These are phyloP conservation scores for Danio aesculapii DNA, from an alignment of 2,797 vertebrate genomes.

Conservation along the genomic window DNA sequence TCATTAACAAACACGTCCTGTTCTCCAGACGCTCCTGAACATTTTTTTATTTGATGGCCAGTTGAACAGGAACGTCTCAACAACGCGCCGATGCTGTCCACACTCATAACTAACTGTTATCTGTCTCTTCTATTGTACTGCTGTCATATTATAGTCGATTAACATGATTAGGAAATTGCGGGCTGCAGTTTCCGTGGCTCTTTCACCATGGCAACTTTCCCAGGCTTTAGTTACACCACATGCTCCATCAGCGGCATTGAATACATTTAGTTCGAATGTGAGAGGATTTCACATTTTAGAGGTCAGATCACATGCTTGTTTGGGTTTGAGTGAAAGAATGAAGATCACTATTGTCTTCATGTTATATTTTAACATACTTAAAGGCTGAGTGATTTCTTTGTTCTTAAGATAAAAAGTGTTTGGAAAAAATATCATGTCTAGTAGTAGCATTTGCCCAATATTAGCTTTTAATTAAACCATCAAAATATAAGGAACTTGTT, in stretches of 20 bases:
- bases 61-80: not conserved
- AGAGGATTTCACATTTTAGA: conserved; percentile 18
- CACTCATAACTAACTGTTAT: conserved; percentile 41
- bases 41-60: not conserved
- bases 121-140: conserved; percentile 50
- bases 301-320: conserved; percentile 1
- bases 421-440: no score
- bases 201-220: conserved; percentile 41
- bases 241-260: conserved; percentile 20
- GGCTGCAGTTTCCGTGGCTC: conserved; percentile 36
- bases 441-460: no score
- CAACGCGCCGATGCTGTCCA: not conserved
- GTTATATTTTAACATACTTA: conserved; percentile 7
- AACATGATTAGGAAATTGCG: conserved; percentile 54
- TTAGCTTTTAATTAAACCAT: no score
- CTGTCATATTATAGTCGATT: conserved; percentile 61
- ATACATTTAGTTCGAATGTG: not conserved
- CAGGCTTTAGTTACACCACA: conserved; percentile 10
- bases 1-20: not conserved
- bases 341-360: not conserved
- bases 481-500: no score
- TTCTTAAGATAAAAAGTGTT: no score
- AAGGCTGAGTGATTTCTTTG: not conserved
- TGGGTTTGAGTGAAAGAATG: not conserved
- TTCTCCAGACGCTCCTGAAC: not conserved